These are phyloP conservation scores for Pao palembangensis DNA, from an alignment of 2,113 vertebrate genomes.

Conservation along the genomic window DNA sequence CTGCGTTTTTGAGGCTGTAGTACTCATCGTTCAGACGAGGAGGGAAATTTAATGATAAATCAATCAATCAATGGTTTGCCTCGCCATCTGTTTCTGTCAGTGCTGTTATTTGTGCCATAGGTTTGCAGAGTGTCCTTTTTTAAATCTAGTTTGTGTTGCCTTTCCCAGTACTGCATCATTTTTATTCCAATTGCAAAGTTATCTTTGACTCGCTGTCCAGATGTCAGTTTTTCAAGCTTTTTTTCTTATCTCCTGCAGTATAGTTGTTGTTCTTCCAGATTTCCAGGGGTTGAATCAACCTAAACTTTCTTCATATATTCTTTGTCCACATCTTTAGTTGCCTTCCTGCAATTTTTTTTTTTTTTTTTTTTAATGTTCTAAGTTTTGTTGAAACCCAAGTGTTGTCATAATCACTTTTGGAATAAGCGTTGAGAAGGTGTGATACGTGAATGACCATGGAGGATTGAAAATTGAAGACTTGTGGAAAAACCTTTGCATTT, in stretches of 20 bases:
- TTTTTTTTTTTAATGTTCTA: constrained; percentile 20
- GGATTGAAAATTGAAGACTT: constrained; percentile 29
- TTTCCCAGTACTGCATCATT: constrained; percentile 30
- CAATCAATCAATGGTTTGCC: constrained; percentile 20
- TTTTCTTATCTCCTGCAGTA: constrained; percentile 9
- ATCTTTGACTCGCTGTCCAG: not conserved
- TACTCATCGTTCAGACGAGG: too few relatives aligned
- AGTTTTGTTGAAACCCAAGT: constrained; percentile 54
- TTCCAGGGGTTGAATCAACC: constrained; percentile 10
- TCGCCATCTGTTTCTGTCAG: constrained; percentile 32
- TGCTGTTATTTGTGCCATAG: constrained; percentile 70
- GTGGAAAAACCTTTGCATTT: constrained; percentile 62
- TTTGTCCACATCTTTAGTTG: constrained; percentile 63
- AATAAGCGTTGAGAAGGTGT: constrained; percentile 35
- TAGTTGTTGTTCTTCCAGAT: constrained; percentile 25
- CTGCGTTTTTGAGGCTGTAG: too few relatives aligned
- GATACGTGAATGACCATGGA: constrained; percentile 38
- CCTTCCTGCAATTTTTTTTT: constrained; percentile 55
- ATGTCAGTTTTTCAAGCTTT: constrained; percentile 11
- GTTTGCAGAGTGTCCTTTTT: constrained; percentile 48
- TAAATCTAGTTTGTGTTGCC: constrained; percentile 39
- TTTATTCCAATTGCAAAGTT: constrained; percentile 1
- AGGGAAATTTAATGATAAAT: too few relatives aligned
- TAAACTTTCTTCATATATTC: constrained; percentile 26
- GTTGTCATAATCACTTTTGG: constrained; percentile 57